Conservation (phyloP, 2,113 vertebrate genomes). For the Bungarus multicinctus region DNA sequence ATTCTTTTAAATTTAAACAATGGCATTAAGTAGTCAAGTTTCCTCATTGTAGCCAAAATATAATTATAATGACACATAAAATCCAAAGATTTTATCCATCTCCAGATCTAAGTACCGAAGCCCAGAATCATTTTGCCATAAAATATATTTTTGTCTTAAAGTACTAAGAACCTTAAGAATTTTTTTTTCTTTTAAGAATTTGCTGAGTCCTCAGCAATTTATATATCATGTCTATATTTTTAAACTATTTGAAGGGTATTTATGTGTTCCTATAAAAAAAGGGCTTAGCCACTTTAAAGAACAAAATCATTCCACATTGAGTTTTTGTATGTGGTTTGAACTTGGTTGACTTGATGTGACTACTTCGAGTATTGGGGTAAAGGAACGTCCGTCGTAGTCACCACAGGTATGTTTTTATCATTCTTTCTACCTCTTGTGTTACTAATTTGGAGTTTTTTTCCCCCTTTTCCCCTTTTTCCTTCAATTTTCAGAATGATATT, state of each 20-base stretch:
- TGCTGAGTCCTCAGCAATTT: neutral
- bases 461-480: neutral
- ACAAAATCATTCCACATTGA: neutral
- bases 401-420: slow-evolving; percentile 7
- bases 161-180: no score
- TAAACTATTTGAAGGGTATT: neutral
- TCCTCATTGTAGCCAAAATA: neutral
- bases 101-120: neutral
- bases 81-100: neutral
- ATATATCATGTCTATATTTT: neutral
- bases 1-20: neutral
- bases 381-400: slow-evolving; percentile 1
- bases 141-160: neutral
- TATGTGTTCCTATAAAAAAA: neutral
- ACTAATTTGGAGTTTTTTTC: neutral
- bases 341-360: neutral
- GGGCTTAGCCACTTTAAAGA: neutral
- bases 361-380: slow-evolving; percentile 7
- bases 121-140: neutral
- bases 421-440: neutral
- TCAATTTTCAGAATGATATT: neutral
- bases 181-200: no score
- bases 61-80: no score
- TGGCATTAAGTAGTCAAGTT: no score
- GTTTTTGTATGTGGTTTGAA: slow-evolving; percentile 6